Conservation (phyloP, 2,888 invertebrate genomes). For the Monoplex corrugatus region DNA sequence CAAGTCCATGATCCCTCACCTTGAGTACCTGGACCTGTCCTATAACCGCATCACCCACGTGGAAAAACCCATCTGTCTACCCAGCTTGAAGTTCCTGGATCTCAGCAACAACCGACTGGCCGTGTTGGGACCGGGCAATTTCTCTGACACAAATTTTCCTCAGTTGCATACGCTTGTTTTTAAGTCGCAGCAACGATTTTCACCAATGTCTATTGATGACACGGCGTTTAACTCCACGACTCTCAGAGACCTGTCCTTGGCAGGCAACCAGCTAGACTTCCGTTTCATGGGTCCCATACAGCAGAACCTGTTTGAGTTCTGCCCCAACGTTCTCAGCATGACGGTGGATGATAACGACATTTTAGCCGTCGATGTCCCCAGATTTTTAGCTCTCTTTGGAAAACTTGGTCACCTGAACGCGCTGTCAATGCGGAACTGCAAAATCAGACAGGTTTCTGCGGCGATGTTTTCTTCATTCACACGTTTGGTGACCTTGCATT, state of each 20-base stretch:
- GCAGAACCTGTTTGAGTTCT: constrained; percentile 35
- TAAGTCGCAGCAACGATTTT: not conserved
- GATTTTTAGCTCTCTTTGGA: constrained; percentile 31
- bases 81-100: not conserved
- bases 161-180: constrained; percentile 29
- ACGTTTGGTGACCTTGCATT: constrained; percentile 1
- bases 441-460: not conserved
- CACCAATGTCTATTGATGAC: constrained; percentile 29
- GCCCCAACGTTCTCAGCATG: not conserved
- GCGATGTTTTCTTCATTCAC: constrained; percentile 18
- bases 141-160: not conserved
- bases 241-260: constrained; percentile 40
- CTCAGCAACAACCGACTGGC: constrained; percentile 39
- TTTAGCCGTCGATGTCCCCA: not conserved
- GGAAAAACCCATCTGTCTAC: constrained; percentile 31
- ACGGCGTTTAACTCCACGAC: constrained; percentile 28
- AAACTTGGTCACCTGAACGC: constrained; percentile 30
- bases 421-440: constrained; percentile 24
- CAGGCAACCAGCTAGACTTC: constrained; percentile 42
- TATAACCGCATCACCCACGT: constrained; percentile 18
- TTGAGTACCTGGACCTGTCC: not conserved
- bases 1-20: constrained; percentile 35
- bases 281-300: not conserved
- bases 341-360: constrained; percentile 45
- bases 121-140: constrained; percentile 27